phyloP scores from a whole-genome alignment of 1,140 invertebrate species.

The Venustaconcha ellipsiformis region DNA sequence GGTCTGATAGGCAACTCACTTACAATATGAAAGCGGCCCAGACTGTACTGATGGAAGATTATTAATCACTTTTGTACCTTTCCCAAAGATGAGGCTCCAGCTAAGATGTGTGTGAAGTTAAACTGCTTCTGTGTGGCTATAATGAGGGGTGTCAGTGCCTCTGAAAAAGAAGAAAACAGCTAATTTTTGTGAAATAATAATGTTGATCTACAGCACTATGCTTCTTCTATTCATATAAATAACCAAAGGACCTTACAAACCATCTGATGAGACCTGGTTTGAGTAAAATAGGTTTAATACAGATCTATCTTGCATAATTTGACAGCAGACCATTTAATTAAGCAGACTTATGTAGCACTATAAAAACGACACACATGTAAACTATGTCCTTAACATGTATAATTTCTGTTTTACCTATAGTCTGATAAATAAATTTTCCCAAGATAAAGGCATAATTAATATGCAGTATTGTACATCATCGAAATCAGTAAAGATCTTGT shows the following conservation, averaged over 20 bases:
- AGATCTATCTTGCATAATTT: no score
- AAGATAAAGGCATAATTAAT: no score
- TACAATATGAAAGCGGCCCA: no score
- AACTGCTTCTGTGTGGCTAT: slow-evolving; percentile 91
- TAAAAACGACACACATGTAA: no score
- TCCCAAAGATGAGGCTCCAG: slow-evolving; percentile 72
- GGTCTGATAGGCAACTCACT: no score
- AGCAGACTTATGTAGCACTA: no score
- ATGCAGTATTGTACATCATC: no score
- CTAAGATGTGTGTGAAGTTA: slow-evolving; percentile 95
- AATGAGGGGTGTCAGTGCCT: slow-evolving; percentile 89
- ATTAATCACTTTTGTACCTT: slow-evolving; percentile 65
- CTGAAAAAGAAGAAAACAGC: slow-evolving; percentile 68
- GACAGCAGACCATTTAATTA: no score
- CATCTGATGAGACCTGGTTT: not conserved
- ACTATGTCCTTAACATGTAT: no score
- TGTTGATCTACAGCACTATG: not conserved
- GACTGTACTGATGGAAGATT: not conserved
- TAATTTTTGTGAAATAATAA: not conserved
- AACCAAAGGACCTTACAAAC: not conserved
- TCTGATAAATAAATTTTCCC: no score
- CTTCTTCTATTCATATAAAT: not conserved
- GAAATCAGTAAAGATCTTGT: no score
- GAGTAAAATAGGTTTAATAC: not conserved
- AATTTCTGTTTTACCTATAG: no score